Percentiles rank a stretch among this genome's conserved stretches.
Conservation (phyloP, 2,113 vertebrate species). For the Sinocyclocheilus rhinocerous region DNA sequence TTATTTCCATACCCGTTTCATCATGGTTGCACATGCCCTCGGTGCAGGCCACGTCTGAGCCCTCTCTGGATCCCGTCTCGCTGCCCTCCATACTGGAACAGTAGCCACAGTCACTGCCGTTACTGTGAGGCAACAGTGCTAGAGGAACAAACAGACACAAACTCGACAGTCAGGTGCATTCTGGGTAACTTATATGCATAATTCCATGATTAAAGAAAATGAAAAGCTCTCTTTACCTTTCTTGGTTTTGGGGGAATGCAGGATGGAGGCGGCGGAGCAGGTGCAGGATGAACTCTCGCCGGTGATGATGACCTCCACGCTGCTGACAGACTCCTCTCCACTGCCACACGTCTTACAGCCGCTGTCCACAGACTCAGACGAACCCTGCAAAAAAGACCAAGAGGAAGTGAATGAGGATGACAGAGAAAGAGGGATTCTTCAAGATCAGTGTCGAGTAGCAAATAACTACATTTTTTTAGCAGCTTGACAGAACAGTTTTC, state of each 20-base stretch:
- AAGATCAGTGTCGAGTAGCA: neutral
- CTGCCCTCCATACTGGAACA: conserved; percentile 97
- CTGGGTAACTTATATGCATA: neutral
- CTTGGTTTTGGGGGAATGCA: conserved; percentile 86
- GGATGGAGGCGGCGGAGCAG: conserved; percentile 82
- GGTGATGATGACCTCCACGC: conserved; percentile 81
- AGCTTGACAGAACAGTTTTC: neutral
- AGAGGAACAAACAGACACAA: conserved; percentile 40
- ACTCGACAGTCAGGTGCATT: neutral
- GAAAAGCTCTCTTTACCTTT: conserved; percentile 76
- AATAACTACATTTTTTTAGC: neutral
- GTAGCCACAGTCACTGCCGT: conserved; percentile 92
- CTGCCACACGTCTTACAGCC: conserved; percentile 87
- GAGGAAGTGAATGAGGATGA: too few species aligned
- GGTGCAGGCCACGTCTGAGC: conserved; percentile 93
- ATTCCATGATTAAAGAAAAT: neutral
- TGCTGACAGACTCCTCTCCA: conserved; percentile 73
- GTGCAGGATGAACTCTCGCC: conserved; percentile 84
- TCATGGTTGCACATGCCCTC: conserved; percentile 97
- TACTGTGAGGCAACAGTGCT: conserved; percentile 88
- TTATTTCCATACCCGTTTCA: conserved; percentile 76
- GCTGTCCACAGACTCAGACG: conserved; percentile 78
- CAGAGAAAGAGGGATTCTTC: neutral
- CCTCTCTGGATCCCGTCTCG: conserved; percentile 89
- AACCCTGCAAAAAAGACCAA: conserved; percentile 72